Conservation (phyloP, 37 sponge, comb jelly and placozoan genomes). For the Tethya wilhelma region DNA sequence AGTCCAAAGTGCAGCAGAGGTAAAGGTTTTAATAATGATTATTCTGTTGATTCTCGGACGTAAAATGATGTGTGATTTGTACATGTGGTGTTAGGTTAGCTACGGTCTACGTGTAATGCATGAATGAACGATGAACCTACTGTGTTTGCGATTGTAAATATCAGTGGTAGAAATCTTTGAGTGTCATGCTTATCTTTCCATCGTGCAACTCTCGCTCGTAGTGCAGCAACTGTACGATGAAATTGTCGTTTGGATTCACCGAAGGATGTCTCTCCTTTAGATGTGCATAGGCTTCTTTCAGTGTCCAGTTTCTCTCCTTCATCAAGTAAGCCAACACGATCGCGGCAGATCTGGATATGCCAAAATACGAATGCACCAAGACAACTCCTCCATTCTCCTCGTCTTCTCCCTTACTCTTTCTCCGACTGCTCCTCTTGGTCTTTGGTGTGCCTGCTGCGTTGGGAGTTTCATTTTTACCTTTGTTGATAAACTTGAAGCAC, state of each 20-base stretch:
- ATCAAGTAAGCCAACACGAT: conserved; percentile 73
- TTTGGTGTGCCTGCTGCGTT: background rate
- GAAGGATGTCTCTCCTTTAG: conserved; percentile 49
- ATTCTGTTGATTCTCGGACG: too few species aligned
- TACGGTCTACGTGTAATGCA: background rate
- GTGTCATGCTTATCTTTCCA: conserved; percentile 47
- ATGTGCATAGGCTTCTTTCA: conserved; percentile 46
- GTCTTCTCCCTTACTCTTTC: background rate
- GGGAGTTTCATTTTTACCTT: background rate
- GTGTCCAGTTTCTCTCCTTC: conserved; percentile 67
- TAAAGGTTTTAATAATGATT: too few species aligned
- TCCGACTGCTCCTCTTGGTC: background rate
- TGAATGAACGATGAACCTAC: background rate
- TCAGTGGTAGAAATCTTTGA: conserved; percentile 56
- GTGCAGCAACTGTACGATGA: conserved; percentile 59
- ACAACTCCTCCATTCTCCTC: conserved; percentile 1
- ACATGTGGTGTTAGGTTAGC: too few species aligned
- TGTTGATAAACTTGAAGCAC: conserved; percentile 64
- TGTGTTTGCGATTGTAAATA: too few species aligned
- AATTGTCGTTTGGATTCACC: conserved; percentile 75
- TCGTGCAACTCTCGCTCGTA: conserved; percentile 50
- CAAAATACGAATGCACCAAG: conserved; percentile 76
- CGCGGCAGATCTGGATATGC: conserved; percentile 62
- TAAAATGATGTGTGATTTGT: too few species aligned
- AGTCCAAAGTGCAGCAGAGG: too few species aligned